phyloP scores from a whole-genome alignment of 2,113 vertebrate genomes.

The Pteruthius melanotis region DNA sequence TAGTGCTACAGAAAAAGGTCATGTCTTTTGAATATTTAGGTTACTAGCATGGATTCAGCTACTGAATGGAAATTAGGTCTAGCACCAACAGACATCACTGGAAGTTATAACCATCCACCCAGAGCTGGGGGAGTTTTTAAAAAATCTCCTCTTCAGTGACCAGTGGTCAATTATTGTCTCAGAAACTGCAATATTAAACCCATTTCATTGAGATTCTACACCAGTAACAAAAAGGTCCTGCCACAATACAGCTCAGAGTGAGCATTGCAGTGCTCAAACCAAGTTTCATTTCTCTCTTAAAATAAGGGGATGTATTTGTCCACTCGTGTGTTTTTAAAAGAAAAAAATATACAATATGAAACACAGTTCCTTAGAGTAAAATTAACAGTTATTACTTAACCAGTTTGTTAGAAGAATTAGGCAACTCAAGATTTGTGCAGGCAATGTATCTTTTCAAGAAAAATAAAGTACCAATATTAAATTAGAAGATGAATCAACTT shows the following conservation, averaged over 20 bases:
- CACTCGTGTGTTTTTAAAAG: background rate
- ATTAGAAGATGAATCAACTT: background rate
- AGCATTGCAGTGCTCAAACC: background rate
- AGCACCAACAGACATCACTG: background rate
- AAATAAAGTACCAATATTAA: background rate
- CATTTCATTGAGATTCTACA: background rate
- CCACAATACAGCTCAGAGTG: background rate
- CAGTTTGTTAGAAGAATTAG: background rate
- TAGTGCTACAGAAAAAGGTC: accelerated
- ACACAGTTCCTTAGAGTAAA: background rate
- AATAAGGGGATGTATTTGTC: accelerated
- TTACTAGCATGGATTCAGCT: background rate
- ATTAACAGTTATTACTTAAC: background rate
- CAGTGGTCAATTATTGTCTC: background rate
- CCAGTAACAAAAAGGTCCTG: background rate
- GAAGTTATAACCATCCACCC: background rate
- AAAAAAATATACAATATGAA: background rate
- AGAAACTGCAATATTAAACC: background rate
- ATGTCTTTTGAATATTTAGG: background rate
- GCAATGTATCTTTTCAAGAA: background rate
- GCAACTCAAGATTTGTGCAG: background rate
- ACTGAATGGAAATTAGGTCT: background rate
- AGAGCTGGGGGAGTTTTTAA: background rate
- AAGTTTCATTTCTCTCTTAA: background rate
- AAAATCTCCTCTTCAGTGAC: background rate